Evolutionary conservation across 1,140 invertebrate genomes (phyloP).

Genomic region (Chironomus striatipennis): DNA sequence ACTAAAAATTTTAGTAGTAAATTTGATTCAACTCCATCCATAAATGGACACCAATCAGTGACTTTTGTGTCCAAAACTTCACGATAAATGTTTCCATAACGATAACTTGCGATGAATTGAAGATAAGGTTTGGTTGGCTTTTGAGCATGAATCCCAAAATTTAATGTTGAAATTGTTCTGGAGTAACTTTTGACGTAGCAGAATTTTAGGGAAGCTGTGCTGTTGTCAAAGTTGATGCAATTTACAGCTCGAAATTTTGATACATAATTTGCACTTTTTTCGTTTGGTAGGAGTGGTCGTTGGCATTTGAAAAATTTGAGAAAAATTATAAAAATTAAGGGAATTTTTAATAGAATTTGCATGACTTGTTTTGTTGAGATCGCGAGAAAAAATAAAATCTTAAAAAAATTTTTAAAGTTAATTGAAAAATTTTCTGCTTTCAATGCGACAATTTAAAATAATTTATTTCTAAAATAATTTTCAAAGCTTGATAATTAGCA

Average conservation of each 20-base stretch:
- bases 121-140: not conserved
- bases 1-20: not conserved
- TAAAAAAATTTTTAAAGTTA: no score
- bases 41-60: not conserved
- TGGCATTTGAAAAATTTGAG: no score
- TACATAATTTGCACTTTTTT: no score
- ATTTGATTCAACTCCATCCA: not conserved
- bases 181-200: not conserved
- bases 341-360: no score
- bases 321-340: no score
- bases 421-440: no score
- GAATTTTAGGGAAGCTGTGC: not conserved
- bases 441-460: no score
- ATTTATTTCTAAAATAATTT: no score
- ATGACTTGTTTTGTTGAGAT: no score
- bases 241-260: not conserved
- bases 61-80: not conserved
- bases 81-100: not conserved
- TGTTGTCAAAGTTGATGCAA: not conserved
- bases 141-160: not conserved
- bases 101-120: not conserved
- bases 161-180: not conserved
- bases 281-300: not conserved
- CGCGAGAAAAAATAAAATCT: no score
- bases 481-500: no score